phyloP scores from a whole-genome alignment of 2,113 vertebrate genomes.

The Haliaeetus leucogaster region DNA sequence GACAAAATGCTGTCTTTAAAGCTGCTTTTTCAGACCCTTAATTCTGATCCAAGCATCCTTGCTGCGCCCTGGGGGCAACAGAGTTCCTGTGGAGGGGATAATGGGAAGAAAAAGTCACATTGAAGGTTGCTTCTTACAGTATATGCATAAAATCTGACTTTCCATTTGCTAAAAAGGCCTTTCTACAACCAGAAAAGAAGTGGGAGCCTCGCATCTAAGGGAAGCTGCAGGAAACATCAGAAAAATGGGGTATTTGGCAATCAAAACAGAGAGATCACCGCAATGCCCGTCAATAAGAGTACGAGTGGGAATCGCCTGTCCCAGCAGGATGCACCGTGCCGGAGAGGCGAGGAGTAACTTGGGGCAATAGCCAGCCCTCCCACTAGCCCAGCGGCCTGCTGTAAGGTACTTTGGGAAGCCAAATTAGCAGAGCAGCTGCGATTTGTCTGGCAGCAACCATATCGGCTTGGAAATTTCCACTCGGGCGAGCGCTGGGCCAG shows the following conservation, averaged over 20 bases:
- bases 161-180: not conserved
- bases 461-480: constrained; percentile 53
- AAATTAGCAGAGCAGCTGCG: accelerated
- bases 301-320: accelerated
- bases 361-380: not conserved
- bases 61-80: not conserved
- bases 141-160: not conserved
- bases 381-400: not conserved
- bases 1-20: not conserved
- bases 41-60: not conserved
- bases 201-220: not conserved
- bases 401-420: not conserved
- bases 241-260: not conserved
- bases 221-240: not conserved
- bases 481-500: not conserved
- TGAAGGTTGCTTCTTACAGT: not conserved
- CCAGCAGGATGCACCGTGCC: accelerated
- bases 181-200: not conserved
- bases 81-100: not conserved
- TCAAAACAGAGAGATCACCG: accelerated
- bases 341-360: not conserved
- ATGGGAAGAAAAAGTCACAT: not conserved
- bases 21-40: not conserved
- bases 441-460: not conserved
- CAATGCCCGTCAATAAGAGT: accelerated